A percentile compares a stretch with the other conserved stretches of the same genome.
Evolutionary conservation across 2,113 vertebrate species (phyloP).

Genomic region (Petromus typicus): DNA sequence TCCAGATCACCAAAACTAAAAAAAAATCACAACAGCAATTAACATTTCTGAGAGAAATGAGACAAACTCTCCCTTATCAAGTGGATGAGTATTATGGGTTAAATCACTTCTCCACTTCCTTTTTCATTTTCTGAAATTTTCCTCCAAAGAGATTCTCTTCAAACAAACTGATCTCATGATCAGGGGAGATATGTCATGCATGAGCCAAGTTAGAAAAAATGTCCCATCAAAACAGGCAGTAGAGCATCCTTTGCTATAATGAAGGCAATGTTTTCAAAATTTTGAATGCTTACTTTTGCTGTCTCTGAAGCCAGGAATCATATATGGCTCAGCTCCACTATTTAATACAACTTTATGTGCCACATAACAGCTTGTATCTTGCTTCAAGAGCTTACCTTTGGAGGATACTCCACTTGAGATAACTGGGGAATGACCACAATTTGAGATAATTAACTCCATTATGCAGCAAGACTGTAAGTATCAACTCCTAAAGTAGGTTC

Average conservation of each 20-base stretch:
- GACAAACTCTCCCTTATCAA: constrained; percentile 33
- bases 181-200: neutral
- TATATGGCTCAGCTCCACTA: neutral
- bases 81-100: constrained; percentile 32
- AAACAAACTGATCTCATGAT: neutral
- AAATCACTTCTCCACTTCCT: constrained; percentile 62
- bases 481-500: constrained; percentile 8
- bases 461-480: neutral
- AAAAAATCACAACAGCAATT: constrained; percentile 52
- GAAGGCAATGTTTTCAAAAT: neutral
- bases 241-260: neutral
- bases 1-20: constrained; percentile 76
- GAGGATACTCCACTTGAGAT: neutral
- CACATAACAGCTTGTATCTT: neutral
- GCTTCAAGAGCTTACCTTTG: neutral
- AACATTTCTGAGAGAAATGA: constrained; percentile 59
- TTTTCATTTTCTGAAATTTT: constrained; percentile 72
- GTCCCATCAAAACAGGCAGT: neutral
- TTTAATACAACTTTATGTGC: neutral
- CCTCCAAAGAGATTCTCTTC: constrained; percentile 60
- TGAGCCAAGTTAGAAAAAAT: constrained; percentile 13
- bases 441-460: neutral
- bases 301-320: neutral
- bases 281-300: neutral
- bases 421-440: constrained; percentile 7